Evolutionary conservation across 2,888 invertebrate genomes (phyloP).

Genomic region (Gibbula magus): DNA sequence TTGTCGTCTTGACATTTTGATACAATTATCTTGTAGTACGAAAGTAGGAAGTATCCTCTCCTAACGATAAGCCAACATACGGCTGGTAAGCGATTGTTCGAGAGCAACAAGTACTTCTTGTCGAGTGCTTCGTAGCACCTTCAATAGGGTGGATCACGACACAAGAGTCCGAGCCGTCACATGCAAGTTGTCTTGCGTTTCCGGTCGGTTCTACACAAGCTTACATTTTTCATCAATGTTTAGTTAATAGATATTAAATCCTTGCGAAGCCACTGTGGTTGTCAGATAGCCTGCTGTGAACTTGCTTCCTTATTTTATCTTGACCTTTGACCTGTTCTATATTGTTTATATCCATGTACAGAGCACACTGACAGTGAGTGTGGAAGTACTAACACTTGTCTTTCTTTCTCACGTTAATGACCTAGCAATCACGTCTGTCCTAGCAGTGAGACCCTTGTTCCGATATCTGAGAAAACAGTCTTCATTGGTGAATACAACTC

Average conservation of each 20-base stretch:
- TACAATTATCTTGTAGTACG: conserved; percentile 21
- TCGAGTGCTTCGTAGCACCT: no score
- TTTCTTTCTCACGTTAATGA: conserved; percentile 12
- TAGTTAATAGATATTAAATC: neutral
- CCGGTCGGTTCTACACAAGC: neutral
- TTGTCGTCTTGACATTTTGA: neutral
- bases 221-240: conserved; percentile 20
- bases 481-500: no score
- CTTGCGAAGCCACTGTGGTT: conserved; percentile 12
- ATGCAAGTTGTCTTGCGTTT: neutral
- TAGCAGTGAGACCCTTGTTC: neutral
- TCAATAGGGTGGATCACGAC: neutral
- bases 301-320: conserved; percentile 23
- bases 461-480: conserved; percentile 19
- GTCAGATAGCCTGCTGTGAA: conserved; percentile 10
- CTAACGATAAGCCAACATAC: neutral
- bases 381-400: conserved; percentile 14
- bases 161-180: neutral
- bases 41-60: conserved; percentile 5
- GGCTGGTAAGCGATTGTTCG: neutral
- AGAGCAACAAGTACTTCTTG: neutral
- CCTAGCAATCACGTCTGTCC: conserved; percentile 10
- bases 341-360: neutral
- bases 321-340: conserved; percentile 17
- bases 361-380: conserved; percentile 1